Evolutionary conservation across 2,888 invertebrate genomes (phyloP), one percentile per base, ranked within the genome.

Genomic region (Galeruca laticollis): DNA sequence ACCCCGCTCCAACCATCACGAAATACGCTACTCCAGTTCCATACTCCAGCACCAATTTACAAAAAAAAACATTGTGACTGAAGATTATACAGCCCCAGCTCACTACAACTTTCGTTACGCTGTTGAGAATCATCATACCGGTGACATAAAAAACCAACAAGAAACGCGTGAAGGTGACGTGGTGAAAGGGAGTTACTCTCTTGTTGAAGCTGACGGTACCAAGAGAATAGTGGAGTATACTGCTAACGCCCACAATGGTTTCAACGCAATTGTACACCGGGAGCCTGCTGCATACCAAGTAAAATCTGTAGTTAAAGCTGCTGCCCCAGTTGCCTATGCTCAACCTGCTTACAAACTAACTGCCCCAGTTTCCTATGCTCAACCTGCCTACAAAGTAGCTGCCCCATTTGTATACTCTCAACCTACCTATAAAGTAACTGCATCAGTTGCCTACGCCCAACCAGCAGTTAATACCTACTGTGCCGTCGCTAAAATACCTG

Each of bases 101-200:
- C 75, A 77, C 60, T 78, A 78, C 71, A 77, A 78, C 6, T 51
- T 51, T 20, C 6, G 51, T 51, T 51, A 51, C 20, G 51, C 75
- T 65, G 78, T 78, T 47, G 76, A 68, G 66, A 76, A 77, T 71
- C 78, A 77, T 60, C 77, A 77, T 69, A 87, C 88, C 60, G 87
- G 76, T 87, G 88, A 88, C 84, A 86, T 87, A 82, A 88, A 88
- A 82, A 84, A 84, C 15, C 90, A 90, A 83, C 89, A 89, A 75
- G 90, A 90, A 85, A 88, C 89, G 73, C 89, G 90, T 70, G 84
- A 85, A 52, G 26, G 26, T 26, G 26, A 26, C 26, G 86, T 86
- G 74, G 80, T 86, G 47, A 84, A 71, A 66, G 88, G 88, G 1
- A 88, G 88, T 84, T n/a, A n/a, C n/a, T n/a, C n/a, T n/a, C n/a